These are phyloP conservation scores for Nemoura dubitans DNA, from an alignment of 2,888 invertebrate species.

Conservation along the genomic window DNA sequence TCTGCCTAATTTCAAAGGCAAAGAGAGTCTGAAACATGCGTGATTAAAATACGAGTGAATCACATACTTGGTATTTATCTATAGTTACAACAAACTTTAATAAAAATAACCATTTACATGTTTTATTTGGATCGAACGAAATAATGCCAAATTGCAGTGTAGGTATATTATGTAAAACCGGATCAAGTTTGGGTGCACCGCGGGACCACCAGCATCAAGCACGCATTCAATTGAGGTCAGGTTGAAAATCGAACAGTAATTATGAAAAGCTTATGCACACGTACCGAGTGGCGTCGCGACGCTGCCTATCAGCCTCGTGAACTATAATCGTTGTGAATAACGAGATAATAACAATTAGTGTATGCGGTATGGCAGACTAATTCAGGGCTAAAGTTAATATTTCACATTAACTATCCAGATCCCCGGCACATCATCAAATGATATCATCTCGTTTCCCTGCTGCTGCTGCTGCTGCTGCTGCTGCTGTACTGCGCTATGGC, in stretches of 20 bases:
- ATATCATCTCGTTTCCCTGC: slow-evolving; percentile 7
- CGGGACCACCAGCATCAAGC: not conserved
- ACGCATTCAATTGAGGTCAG: not conserved
- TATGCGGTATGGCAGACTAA: slow-evolving; percentile 12
- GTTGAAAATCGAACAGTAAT: not conserved
- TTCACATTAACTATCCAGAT: not conserved
- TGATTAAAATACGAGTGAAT: no score
- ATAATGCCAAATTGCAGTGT: no score
- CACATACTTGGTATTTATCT: no score
- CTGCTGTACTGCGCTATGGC: not conserved
- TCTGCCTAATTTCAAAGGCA: not conserved
- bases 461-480: no score
- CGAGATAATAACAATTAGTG: not conserved
- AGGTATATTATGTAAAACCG: no score
- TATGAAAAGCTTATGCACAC: not conserved
- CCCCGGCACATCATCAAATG: slow-evolving; percentile 4
- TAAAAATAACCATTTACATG: no score
- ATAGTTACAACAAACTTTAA: no score
- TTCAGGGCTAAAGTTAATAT: slow-evolving; percentile 1
- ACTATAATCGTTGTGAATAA: not conserved
- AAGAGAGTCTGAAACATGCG: not conserved
- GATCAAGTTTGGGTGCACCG: no score
- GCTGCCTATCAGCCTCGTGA: not conserved
- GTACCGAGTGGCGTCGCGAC: not conserved
- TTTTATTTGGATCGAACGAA: no score